Percentiles rank a stretch among this genome's conserved stretches.
Evolutionary conservation across 2,888 invertebrate genomes (phyloP).

Genomic region (Amiota communis): DNA sequence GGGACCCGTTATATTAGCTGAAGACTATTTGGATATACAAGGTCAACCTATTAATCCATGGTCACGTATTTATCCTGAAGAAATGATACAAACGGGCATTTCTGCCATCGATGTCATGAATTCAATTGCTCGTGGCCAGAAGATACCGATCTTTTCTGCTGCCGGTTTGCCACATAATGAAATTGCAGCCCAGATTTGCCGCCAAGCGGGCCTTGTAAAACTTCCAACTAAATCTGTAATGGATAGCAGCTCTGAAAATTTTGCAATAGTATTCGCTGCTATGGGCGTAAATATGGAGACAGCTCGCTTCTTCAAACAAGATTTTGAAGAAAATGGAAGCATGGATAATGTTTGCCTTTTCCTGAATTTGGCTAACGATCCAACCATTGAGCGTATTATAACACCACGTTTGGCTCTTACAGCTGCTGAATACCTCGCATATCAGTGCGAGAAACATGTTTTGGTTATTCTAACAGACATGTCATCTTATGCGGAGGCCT

Average conservation of each 20-base stretch:
- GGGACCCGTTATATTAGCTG: slow-evolving; percentile 97
- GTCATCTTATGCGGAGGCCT: slow-evolving; percentile 99
- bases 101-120: slow-evolving; percentile 99
- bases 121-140: slow-evolving; percentile 98
- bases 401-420: slow-evolving; percentile 97
- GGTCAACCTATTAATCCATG: slow-evolving; percentile 99
- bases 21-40: slow-evolving; percentile 96
- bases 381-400: slow-evolving; percentile 99
- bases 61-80: slow-evolving; percentile 99
- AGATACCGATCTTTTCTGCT: slow-evolving; percentile 99
- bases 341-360: slow-evolving; percentile 99
- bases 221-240: slow-evolving; percentile 87
- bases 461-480: slow-evolving; percentile 98
- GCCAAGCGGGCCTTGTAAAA: slow-evolving; percentile 98
- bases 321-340: slow-evolving; percentile 95
- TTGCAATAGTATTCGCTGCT: slow-evolving; percentile 99
- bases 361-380: slow-evolving; percentile 98
- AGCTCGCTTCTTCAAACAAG: slow-evolving; percentile 99
- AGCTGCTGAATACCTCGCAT: slow-evolving; percentile 98
- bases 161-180: slow-evolving; percentile 99
- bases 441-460: slow-evolving; percentile 99
- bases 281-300: slow-evolving; percentile 99
- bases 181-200: slow-evolving; percentile 99
- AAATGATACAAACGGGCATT: slow-evolving; percentile 98
- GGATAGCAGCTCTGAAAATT: slow-evolving; percentile 96